Conservation (phyloP, 2,113 vertebrate genomes). For the Bubo scandiacus region DNA sequence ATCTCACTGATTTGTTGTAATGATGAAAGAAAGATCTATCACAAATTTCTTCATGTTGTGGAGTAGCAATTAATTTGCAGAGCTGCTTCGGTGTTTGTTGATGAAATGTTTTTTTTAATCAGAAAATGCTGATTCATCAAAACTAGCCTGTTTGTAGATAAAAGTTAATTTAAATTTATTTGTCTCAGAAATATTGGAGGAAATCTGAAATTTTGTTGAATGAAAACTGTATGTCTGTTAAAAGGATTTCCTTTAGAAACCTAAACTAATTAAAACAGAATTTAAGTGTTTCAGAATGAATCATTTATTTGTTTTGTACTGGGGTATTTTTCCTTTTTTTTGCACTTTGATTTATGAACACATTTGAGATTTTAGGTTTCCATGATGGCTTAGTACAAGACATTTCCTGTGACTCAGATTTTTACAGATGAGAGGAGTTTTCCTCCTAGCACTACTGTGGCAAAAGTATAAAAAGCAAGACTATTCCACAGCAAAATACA, state of each 20-base stretch:
- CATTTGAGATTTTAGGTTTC: neutral
- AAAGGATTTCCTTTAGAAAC: neutral
- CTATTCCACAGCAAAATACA: neutral
- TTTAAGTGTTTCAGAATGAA: neutral
- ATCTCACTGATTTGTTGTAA: conserved; percentile 20
- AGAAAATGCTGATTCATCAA: conserved; percentile 23
- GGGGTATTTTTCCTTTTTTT: neutral
- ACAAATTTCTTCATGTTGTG: neutral
- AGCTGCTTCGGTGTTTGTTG: conserved; percentile 2
- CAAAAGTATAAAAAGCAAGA: neutral
- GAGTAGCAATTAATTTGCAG: conserved; percentile 43
- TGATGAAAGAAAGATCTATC: conserved; percentile 39
- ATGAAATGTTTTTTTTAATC: conserved; percentile 2
- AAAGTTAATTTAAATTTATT: conserved; percentile 15
- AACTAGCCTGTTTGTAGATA: neutral
- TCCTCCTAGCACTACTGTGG: neutral
- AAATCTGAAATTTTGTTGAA: neutral
- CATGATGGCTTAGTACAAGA: neutral
- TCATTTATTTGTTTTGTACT: neutral
- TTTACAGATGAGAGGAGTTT: neutral
- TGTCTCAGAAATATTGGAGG: neutral
- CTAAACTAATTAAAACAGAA: neutral
- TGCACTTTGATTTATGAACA: neutral
- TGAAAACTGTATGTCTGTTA: neutral
- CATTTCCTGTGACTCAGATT: neutral